Evolutionary conservation across 2,888 invertebrate species (phyloP).

Genomic region (Ceraclea dissimilis): DNA sequence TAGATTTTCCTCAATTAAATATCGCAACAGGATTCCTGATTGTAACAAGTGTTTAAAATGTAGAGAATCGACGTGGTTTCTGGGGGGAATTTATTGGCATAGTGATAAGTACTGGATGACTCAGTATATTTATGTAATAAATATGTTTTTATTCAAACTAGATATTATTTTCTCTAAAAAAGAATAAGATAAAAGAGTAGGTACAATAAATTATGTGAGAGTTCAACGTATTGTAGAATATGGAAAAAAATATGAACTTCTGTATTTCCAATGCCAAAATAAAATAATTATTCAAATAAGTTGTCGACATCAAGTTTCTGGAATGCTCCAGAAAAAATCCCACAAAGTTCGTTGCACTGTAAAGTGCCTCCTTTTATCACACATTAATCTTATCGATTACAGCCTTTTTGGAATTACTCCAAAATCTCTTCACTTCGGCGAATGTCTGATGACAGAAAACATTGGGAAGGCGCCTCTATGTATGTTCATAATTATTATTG

Average conservation of each 20-base stretch:
- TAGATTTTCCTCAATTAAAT: too few relatives aligned
- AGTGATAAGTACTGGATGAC: too few relatives aligned
- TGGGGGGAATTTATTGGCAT: too few relatives aligned
- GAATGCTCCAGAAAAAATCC: background rate
- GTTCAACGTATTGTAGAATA: background rate
- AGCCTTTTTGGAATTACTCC: background rate
- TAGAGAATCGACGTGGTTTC: too few relatives aligned
- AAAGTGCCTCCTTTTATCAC: background rate
- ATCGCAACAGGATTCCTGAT: too few relatives aligned
- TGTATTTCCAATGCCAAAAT: background rate
- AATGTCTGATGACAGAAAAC: background rate
- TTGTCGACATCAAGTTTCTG: background rate
- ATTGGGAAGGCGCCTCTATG: background rate
- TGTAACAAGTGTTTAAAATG: too few relatives aligned
- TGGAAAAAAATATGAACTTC: background rate
- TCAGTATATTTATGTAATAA: too few relatives aligned
- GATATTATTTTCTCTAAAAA: too few relatives aligned
- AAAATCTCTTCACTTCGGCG: background rate
- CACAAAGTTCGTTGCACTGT: background rate
- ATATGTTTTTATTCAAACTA: too few relatives aligned
- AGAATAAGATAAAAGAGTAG: too few relatives aligned
- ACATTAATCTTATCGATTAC: background rate
- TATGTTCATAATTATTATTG: too few relatives aligned
- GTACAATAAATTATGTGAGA: background rate
- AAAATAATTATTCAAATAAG: background rate